Evolutionary conservation across 2,113 vertebrate species (phyloP), one percentile per base, ranked within the genome.

Genomic region (Salvelinus fontinalis): DNA sequence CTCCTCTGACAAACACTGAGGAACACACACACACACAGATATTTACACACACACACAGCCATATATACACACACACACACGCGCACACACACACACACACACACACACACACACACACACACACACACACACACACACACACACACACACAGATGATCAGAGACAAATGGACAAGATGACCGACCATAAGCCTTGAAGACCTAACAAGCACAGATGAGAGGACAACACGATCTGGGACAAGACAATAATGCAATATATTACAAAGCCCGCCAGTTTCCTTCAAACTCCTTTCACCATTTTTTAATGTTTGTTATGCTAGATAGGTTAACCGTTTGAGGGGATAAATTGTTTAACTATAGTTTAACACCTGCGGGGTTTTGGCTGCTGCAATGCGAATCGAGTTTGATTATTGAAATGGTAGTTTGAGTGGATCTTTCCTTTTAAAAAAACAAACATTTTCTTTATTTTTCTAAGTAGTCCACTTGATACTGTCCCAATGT

Each of bases 1-100:
- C 18, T 16, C n/a, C 8, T 92, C 93, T 76, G 92, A 90, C 0
- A 94, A 93, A 72, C 92, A 70, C 65, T 26, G 22, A 22, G 11
- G 18, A 49, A 16, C 39, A 49, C 26, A 31, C 29, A 44, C 20
- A 39, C 5, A 44, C 39, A 44, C 39, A 39, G 6, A 39, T 1
- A 34, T 1, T 5, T 1, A 34, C 1, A 6, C 34, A 34, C 34
- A 34, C 5, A 6, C 34, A 34, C 29, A 29, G 29, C 29, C 29
- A 29, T 29, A 29, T 29, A 29, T 29, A 29, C 4, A 31, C 29
- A 5, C 29, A 5, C 5, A 67, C 66, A 29, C 64, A 29, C n/a
- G n/a, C n/a, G n/a, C 26, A 27, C 5, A 31, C 31, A 31, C 16
- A 67, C 66, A 66, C 64, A 66, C 64, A 29, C n/a, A n/a, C n/a